Evolutionary conservation across 1,140 invertebrate genomes (phyloP).

Genomic region (Aporrectodea caliginosa): DNA sequence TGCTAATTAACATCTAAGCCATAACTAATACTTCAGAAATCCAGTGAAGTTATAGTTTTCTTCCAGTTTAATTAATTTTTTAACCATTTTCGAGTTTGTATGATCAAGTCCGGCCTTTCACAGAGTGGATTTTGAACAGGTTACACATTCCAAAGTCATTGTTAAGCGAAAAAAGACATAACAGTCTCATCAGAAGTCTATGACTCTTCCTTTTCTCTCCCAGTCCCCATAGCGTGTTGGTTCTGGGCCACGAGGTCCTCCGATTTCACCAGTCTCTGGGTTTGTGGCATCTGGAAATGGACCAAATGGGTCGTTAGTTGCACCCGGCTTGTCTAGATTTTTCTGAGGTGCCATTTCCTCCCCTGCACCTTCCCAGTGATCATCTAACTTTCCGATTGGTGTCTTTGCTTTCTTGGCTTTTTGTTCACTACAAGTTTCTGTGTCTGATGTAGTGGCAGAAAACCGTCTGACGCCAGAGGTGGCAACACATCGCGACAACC

Average conservation of each 20-base stretch:
- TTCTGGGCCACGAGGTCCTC: slow-evolving; percentile 92
- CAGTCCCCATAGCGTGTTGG: slow-evolving; percentile 98
- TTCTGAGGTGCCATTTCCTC: slow-evolving; percentile 42
- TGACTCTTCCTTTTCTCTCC: slow-evolving; percentile 95
- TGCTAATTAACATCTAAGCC: too few relatives aligned
- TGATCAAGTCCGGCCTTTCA: too few relatives aligned
- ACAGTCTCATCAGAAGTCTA: slow-evolving; percentile 74
- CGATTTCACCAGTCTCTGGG: slow-evolving; percentile 87
- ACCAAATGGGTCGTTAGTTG: slow-evolving; percentile 79
- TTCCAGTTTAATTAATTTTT: too few relatives aligned
- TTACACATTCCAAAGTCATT: too few relatives aligned
- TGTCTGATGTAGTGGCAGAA: background rate
- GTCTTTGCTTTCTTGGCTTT: slow-evolving; percentile 43
- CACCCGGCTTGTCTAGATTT: slow-evolving; percentile 64
- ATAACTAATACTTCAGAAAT: too few relatives aligned
- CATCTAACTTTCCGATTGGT: slow-evolving; percentile 64
- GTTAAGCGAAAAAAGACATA: background rate
- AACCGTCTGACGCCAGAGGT: too few relatives aligned
- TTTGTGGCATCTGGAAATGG: slow-evolving; percentile 84
- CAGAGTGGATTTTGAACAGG: too few relatives aligned
- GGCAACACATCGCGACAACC: too few relatives aligned
- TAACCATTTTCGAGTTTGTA: too few relatives aligned
- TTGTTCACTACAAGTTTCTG: background rate
- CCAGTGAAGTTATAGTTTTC: too few relatives aligned
- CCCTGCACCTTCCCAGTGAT: slow-evolving; percentile 60